Evolutionary conservation across 2,113 vertebrate species (phyloP).

Genomic region (Plecotus auritus): DNA sequence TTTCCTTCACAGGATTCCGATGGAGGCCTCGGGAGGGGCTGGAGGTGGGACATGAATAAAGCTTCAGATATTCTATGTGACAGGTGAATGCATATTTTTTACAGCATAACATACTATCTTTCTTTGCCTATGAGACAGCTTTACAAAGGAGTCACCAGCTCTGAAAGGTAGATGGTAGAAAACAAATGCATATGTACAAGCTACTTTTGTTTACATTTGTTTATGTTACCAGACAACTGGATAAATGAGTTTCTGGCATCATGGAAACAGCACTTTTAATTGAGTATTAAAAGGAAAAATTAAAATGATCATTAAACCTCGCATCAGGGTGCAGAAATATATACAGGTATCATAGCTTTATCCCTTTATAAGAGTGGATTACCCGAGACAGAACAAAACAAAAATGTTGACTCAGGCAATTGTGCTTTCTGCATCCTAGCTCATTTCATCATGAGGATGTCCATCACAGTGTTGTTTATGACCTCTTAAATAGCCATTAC

Average conservation of each 20-base stretch:
- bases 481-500: background rate
- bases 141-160: background rate
- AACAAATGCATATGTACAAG: background rate
- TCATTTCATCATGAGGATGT: background rate
- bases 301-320: background rate
- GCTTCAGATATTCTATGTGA: background rate
- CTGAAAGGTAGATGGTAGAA: background rate
- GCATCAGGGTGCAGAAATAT: background rate
- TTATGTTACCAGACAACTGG: slow-evolving; percentile 21
- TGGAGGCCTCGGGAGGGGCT: background rate
- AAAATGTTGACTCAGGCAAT: background rate
- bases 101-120: background rate
- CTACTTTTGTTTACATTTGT: background rate
- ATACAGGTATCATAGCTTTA: background rate
- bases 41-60: background rate
- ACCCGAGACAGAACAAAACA: background rate
- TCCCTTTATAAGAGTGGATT: background rate
- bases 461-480: background rate
- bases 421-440: background rate
- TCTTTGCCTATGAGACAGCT: slow-evolving; percentile 1
- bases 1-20: background rate
- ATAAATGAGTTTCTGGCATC: background rate
- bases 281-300: background rate
- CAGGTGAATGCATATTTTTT: background rate
- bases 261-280: background rate